Evolutionary conservation across 2,797 vertebrate species (phyloP).

Genomic region (Acipenser transmontanus): DNA sequence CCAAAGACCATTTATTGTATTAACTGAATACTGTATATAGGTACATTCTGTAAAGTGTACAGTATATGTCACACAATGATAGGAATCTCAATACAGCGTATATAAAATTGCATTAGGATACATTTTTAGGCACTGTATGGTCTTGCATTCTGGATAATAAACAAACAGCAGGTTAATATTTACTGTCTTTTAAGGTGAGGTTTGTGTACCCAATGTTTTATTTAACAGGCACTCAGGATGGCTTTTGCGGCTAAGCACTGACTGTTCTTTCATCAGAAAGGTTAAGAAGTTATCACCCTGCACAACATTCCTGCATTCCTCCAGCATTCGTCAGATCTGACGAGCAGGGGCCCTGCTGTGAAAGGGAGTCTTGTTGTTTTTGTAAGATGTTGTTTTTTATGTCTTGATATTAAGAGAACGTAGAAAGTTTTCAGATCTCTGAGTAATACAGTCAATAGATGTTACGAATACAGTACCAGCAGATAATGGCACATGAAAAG

Average conservation of each 20-base stretch:
- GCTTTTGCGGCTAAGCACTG: slow-evolving; percentile 27
- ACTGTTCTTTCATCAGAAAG: slow-evolving; percentile 15
- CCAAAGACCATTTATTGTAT: too few species aligned
- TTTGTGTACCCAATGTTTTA: slow-evolving; percentile 7
- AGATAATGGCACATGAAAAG: neutral
- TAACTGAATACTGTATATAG: too few species aligned
- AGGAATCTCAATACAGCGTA: too few species aligned
- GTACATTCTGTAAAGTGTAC: too few species aligned
- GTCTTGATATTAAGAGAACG: too few species aligned
- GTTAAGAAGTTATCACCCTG: slow-evolving; percentile 20
- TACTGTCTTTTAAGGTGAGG: slow-evolving; percentile 11
- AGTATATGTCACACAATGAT: too few species aligned
- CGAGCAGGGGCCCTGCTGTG: slow-evolving; percentile 17
- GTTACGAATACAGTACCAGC: neutral
- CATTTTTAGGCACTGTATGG: too few species aligned
- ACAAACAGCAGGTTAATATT: neutral
- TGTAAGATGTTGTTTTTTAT: too few species aligned
- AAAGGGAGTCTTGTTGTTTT: neutral
- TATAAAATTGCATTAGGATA: too few species aligned
- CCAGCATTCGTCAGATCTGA: slow-evolving; percentile 26
- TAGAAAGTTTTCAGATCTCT: too few species aligned
- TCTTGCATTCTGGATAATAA: too few species aligned
- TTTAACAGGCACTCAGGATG: slow-evolving; percentile 21
- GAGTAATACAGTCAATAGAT: neutral
- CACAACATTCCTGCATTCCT: slow-evolving; percentile 31